Conservation (phyloP, 1,140 invertebrate species). For the Odontomachus brunneus region DNA sequence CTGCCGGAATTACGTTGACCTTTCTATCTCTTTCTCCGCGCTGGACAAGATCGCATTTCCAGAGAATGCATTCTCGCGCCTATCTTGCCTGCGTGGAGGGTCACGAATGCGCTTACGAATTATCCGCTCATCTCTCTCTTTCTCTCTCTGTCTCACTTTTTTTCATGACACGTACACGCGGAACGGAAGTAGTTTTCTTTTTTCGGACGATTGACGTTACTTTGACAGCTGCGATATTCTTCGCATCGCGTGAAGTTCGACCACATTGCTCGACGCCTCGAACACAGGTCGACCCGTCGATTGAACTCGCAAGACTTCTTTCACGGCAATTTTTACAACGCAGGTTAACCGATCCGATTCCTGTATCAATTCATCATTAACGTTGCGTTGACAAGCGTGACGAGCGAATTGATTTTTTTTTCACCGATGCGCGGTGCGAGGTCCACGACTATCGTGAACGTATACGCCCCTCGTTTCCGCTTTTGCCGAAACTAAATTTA, state of each 20-base stretch:
- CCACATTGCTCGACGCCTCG: slow-evolving; percentile 16
- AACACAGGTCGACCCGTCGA: background rate
- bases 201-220: slow-evolving; percentile 67
- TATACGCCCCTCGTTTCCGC: slow-evolving; percentile 80
- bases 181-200: slow-evolving; percentile 52
- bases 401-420: slow-evolving; percentile 71
- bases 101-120: background rate
- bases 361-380: background rate
- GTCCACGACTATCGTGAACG: slow-evolving; percentile 72
- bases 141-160: background rate
- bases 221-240: slow-evolving; percentile 68
- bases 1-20: background rate
- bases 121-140: background rate
- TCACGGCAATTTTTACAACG: slow-evolving; percentile 2
- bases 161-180: no score
- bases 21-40: slow-evolving; percentile 36
- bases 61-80: no score
- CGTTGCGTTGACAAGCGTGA: background rate
- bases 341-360: slow-evolving; percentile 55
- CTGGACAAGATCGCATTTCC: no score
- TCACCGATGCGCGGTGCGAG: slow-evolving; percentile 61
- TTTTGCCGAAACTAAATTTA: slow-evolving; percentile 27
- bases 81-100: no score
- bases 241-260: background rate
- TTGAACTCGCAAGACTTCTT: no score